Evolutionary conservation across 2,113 vertebrate genomes (phyloP).

Genomic region (Drymodes brunneopygia): DNA sequence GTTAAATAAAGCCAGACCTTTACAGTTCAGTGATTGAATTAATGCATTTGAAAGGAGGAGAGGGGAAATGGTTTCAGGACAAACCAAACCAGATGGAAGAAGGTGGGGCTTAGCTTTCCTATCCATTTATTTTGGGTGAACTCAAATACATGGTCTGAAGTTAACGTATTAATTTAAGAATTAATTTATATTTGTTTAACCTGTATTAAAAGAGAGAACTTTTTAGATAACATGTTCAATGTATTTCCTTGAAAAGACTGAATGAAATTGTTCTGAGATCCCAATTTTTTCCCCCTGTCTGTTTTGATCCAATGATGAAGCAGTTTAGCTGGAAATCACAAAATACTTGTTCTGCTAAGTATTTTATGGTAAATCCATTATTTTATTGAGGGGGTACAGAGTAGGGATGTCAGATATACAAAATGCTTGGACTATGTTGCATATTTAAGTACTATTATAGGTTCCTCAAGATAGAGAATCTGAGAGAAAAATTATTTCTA

Average conservation of each 20-base stretch:
- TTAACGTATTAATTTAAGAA: neutral
- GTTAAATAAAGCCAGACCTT: slow-evolving; percentile 6
- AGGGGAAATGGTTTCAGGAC: slow-evolving; percentile 35
- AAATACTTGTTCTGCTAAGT: neutral
- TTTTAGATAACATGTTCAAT: neutral
- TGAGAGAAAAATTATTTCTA: neutral
- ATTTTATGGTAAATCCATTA: neutral
- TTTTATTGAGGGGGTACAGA: neutral
- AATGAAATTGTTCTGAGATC: neutral
- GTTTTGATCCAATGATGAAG: neutral
- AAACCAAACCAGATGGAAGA: slow-evolving; percentile 36
- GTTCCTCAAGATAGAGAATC: neutral
- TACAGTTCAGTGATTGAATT: slow-evolving; percentile 33
- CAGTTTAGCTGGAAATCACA: neutral
- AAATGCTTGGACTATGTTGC: neutral
- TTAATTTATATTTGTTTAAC: neutral
- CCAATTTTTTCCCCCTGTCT: rapidly evolving
- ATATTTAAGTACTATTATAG: neutral
- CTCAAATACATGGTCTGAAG: neutral
- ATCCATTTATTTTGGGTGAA: neutral
- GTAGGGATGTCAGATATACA: neutral
- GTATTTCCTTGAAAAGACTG: neutral
- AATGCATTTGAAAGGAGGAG: neutral
- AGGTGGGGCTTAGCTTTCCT: neutral
- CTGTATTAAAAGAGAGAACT: neutral